phyloP scores from a whole-genome alignment of 2,113 vertebrate genomes.

The Misgurnus anguillicaudatus region DNA sequence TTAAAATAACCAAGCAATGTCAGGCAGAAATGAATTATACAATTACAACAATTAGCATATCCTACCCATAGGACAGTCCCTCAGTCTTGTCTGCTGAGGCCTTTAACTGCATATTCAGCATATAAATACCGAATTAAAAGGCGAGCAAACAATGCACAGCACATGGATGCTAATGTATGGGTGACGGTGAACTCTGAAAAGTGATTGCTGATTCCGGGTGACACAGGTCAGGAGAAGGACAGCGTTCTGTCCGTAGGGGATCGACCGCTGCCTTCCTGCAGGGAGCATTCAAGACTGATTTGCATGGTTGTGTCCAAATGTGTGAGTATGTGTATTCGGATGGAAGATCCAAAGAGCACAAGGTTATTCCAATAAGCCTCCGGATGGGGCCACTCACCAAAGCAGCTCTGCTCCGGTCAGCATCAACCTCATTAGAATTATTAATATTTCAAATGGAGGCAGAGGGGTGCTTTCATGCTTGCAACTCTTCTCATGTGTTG shows the following conservation, averaged over 20 bases:
- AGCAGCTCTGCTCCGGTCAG: slow-evolving; percentile 48
- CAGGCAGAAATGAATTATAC: slow-evolving; percentile 25
- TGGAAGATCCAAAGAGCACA: slow-evolving; percentile 39
- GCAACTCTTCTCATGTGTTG: slow-evolving; percentile 38
- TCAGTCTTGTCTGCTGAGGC: slow-evolving; percentile 39
- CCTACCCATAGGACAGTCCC: slow-evolving; percentile 45
- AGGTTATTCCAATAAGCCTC: slow-evolving; percentile 54
- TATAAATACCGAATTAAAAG: slow-evolving; percentile 54
- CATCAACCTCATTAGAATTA: slow-evolving; percentile 52
- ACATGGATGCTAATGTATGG: slow-evolving; percentile 54
- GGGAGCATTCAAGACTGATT: slow-evolving; percentile 45
- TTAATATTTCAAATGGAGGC: slow-evolving; percentile 54
- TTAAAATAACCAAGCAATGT: slow-evolving; percentile 3
- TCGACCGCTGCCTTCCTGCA: slow-evolving; percentile 41
- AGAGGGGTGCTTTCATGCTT: slow-evolving; percentile 25
- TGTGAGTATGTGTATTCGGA: slow-evolving; percentile 35
- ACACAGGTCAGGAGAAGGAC: slow-evolving; percentile 50
- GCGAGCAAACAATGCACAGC: slow-evolving; percentile 54
- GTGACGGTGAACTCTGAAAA: slow-evolving; percentile 48
- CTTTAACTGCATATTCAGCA: slow-evolving; percentile 55
- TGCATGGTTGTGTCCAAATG: slow-evolving; percentile 57
- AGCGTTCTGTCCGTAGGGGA: slow-evolving; percentile 48
- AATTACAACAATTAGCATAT: slow-evolving; percentile 53
- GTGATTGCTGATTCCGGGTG: slow-evolving; percentile 47
- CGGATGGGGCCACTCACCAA: slow-evolving; percentile 28